Conservation (phyloP, 2,113 vertebrate genomes). For the Leptocoma aspasia region DNA sequence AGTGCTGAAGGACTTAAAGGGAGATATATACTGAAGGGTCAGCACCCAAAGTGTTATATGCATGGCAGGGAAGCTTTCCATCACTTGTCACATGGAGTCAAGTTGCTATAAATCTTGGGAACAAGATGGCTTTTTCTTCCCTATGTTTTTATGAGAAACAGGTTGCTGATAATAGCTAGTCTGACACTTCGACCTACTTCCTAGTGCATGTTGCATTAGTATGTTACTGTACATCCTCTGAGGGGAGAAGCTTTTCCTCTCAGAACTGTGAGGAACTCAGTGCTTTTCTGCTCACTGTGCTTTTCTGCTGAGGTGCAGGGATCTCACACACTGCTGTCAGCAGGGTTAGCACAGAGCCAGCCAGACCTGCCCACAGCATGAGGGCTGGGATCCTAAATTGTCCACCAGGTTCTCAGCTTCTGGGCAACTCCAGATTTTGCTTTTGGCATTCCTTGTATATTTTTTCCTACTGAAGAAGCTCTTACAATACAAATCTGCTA, state of each 20-base stretch:
- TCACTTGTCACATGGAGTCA: slow-evolving; percentile 46
- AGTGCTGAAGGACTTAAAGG: slow-evolving; percentile 51
- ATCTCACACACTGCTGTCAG: background rate
- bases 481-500: background rate
- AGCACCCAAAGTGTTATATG: slow-evolving; percentile 57
- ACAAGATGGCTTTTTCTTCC: slow-evolving; percentile 38
- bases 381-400: background rate
- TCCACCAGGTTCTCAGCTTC: background rate
- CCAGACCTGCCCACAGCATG: background rate
- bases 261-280: background rate
- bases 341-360: background rate
- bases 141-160: slow-evolving; percentile 61
- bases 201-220: slow-evolving; percentile 33
- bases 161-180: slow-evolving; percentile 58
- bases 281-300: background rate
- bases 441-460: background rate
- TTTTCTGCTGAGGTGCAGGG: background rate
- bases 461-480: background rate
- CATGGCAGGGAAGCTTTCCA: slow-evolving; percentile 65
- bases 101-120: slow-evolving; percentile 59
- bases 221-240: background rate
- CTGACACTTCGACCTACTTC: slow-evolving; percentile 47
- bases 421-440: background rate
- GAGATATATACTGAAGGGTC: slow-evolving; percentile 53
- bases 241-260: background rate